Evolutionary conservation across 2,113 vertebrate species (phyloP), one percentile per base, ranked within the genome.

Genomic region (Lepus americanus): DNA sequence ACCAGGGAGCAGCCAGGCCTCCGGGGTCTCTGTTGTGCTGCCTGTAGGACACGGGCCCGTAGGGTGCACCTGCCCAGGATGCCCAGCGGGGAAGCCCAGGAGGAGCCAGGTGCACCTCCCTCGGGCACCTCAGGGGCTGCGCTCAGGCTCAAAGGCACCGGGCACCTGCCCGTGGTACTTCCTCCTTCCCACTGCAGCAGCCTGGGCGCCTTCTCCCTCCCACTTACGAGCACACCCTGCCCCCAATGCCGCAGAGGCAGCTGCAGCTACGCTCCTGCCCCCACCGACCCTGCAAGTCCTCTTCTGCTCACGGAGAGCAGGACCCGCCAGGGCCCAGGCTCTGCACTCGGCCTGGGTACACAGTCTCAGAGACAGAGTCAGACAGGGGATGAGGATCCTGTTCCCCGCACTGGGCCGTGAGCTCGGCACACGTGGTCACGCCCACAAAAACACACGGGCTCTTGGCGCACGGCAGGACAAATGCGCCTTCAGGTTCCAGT

Each of bases 381-480:
- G 23, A 9, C 36, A 44, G 6, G 44, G 29, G 0, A 0, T 2
- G 39, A 29, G 22, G 27, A 36, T 66, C 31, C 91, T 67, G 1
- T 6, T n/a, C n/a, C 49, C 59, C 74, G 27, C n/a, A 0, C 80
- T 31, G 44, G 6, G 29, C 66, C 22, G 4, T 69, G 64, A 83
- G 36, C 76, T n/a, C 23, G 6, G 63, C 55, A 51, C 29, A 20
- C n/a, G 1, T 0, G 6, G 55, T 22, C 31, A 44, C 17, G 20
- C 13, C 29, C 11, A 33, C 77, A 64, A 55, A n/a, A 55, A 53
- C 0, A 7, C 1, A 12, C 0, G 6, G 36, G 8, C 6, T 19
- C 31, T 74, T 25, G 5, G 16, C 29, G 8, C 39, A 49, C 2
- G 0, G 9, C 16, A 20, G 10, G 22, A 25, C 10, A 31, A 17